Base-by-base conservation (phyloP, 2,797 vertebrate species). In the Menidia menidia region DNA sequence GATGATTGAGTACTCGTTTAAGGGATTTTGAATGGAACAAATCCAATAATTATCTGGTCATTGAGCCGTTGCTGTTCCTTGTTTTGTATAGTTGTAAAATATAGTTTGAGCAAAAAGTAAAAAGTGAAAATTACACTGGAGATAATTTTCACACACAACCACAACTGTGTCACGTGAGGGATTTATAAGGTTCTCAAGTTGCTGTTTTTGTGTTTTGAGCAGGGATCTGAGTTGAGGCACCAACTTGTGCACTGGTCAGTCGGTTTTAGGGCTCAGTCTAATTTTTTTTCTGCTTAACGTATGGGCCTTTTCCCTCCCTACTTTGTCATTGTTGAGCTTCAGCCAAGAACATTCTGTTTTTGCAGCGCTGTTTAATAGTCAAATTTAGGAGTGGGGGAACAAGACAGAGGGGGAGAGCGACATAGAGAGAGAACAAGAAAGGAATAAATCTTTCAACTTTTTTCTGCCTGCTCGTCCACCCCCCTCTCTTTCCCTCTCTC, bases 301-400 rank as follows among this genome's bases (percentile, higher is more conserved):
- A 91, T 93, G 90, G 89, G 82, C 82, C 81, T 72, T 70, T 72
- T 84, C 86, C 87, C 89, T 88, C 89, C 88, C 82, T 85, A 86
- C 87, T 89, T 89, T 91, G 89, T 93, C 90, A 92, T 93, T 92
- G 92, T 93, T 94, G 93, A 93, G 88, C 80, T 78, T 1, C 69
- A 14, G 93, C 92, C 91, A 94, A 94, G 93, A 94, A 94, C 93
- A 94, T 94, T 94, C 94, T 86, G 89, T 93, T 92, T 93, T 91
- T 91, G 83, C 86, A 87, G 89, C 35, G 70, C 87, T 89, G 90
- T 92, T 92, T 90, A 93, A 93, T 90, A 92, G 91, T 92, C 89
- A 89, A 86, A 90, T 91, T 91, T 92, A 92, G 86, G 81, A 85
- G 88, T 68, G 76, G 61, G 85, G 71, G 82, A 82, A 87, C 68